These are phyloP conservation scores for Hecatera dysodea DNA, from an alignment of 2,888 invertebrate genomes.

Conservation along the genomic window DNA sequence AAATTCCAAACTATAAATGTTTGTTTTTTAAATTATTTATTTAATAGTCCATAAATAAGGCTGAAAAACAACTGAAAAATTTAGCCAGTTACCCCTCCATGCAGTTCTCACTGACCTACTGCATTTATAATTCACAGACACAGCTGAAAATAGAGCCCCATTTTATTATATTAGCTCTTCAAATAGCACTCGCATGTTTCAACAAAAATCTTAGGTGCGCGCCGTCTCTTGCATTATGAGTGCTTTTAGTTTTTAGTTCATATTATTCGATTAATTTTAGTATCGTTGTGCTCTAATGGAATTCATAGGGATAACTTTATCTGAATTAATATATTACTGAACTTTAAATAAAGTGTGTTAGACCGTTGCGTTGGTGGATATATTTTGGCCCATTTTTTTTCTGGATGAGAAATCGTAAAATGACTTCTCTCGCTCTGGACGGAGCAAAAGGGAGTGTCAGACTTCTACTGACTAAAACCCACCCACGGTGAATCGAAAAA, in stretches of 20 bases:
- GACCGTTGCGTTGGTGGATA: too few relatives aligned
- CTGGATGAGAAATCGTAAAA: too few relatives aligned
- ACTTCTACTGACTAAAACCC: too few relatives aligned
- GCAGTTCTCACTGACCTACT: slow-evolving; percentile 20
- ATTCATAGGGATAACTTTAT: not conserved
- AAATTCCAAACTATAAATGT: too few relatives aligned
- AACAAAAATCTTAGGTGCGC: not conserved
- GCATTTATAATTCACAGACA: slow-evolving; percentile 25
- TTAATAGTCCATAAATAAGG: too few relatives aligned
- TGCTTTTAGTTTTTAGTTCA: slow-evolving; percentile 2
- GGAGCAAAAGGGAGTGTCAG: too few relatives aligned
- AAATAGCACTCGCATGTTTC: not conserved
- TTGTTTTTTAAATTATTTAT: too few relatives aligned
- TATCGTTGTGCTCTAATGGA: not conserved
- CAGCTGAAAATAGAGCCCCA: slow-evolving; percentile 24
- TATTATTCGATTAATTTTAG: slow-evolving; percentile 12
- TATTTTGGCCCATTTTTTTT: too few relatives aligned
- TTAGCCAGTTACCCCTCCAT: slow-evolving; percentile 1
- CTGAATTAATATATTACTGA: not conserved
- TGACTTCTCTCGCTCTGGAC: too few relatives aligned
- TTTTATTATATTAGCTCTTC: slow-evolving; percentile 14
- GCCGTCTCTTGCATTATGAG: not conserved
- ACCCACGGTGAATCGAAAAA: too few relatives aligned
- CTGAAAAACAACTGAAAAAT: slow-evolving; percentile 28
- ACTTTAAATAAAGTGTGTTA: not conserved